A percentile compares a stretch with the other conserved stretches of the same genome.
Evolutionary conservation across 1,140 invertebrate species (phyloP).

Genomic region (Tyrophagus putrescentiae): DNA sequence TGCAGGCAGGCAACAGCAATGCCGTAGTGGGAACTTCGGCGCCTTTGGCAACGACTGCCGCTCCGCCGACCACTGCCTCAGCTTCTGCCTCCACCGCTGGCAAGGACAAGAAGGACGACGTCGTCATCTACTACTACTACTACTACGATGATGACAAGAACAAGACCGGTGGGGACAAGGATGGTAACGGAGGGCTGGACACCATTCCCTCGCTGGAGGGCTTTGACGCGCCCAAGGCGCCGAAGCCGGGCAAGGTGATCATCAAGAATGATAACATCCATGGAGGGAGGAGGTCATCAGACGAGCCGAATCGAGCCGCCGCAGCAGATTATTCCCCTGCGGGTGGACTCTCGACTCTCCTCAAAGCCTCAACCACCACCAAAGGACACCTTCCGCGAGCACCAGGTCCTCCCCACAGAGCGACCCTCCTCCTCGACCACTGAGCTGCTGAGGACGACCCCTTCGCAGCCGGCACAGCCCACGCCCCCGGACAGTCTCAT

Average conservation of each 20-base stretch:
- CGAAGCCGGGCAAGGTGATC: constrained; percentile 16
- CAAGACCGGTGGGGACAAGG: background rate
- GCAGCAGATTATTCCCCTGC: background rate
- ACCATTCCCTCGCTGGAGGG: constrained; percentile 20
- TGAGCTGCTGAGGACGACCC: too few relatives aligned
- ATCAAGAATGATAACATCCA: constrained; percentile 14
- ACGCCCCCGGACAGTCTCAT: background rate
- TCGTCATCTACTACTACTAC: constrained; percentile 25
- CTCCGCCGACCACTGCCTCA: background rate
- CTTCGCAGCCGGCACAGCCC: background rate
- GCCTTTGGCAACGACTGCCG: background rate
- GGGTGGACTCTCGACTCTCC: background rate
- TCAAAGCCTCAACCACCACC: background rate
- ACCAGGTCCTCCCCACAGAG: too few relatives aligned
- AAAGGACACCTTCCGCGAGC: too few relatives aligned
- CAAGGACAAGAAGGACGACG: constrained; percentile 23
- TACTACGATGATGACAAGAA: constrained; percentile 26
- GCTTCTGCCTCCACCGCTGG: background rate
- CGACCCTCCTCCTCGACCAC: too few relatives aligned
- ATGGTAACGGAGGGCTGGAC: constrained; percentile 1
- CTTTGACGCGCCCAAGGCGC: constrained; percentile 13
- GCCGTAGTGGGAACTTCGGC: background rate
- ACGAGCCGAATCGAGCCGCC: too few relatives aligned
- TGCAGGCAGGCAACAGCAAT: background rate
- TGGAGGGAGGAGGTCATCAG: background rate